Conservation (phyloP, 1,140 invertebrate genomes). For the Zaprionus gabonicus region DNA sequence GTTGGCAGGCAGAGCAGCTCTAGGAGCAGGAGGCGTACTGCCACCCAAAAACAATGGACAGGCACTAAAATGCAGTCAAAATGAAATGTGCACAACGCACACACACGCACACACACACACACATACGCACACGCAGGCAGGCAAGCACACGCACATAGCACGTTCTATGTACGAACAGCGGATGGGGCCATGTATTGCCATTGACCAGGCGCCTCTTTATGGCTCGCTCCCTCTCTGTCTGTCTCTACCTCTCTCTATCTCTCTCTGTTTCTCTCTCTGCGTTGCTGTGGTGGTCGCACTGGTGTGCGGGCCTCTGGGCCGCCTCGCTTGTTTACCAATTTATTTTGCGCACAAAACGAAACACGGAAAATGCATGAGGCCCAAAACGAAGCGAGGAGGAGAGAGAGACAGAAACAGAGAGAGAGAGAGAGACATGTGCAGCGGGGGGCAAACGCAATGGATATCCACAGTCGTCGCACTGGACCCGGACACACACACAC, state of each 20-base stretch:
- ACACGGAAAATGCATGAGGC: slow-evolving; percentile 78
- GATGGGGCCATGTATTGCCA: slow-evolving; percentile 63
- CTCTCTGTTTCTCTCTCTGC: background rate
- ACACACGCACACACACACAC: slow-evolving; percentile 11
- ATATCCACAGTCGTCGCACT: slow-evolving; percentile 54
- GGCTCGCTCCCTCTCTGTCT: slow-evolving; percentile 5
- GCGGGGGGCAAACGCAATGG: slow-evolving; percentile 51
- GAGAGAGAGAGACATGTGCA: background rate
- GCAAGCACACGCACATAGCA: slow-evolving; percentile 33
- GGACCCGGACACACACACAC: slow-evolving; percentile 1
- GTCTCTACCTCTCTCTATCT: background rate
- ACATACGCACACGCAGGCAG: background rate
- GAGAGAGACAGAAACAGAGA: slow-evolving; percentile 23
- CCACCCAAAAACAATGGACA: slow-evolving; percentile 53
- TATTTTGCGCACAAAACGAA: slow-evolving; percentile 82
- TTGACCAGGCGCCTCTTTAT: slow-evolving; percentile 58
- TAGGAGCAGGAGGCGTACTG: slow-evolving; percentile 5
- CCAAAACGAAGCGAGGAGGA: slow-evolving; percentile 26
- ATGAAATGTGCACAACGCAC: slow-evolving; percentile 50
- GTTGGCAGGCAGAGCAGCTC: background rate
- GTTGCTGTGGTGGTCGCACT: slow-evolving; percentile 38
- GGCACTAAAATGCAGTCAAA: slow-evolving; percentile 70
- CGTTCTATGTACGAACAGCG: slow-evolving; percentile 64
- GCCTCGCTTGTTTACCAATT: slow-evolving; percentile 77
- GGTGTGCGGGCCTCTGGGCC: slow-evolving; percentile 39